Conservation (phyloP, 37 sponge, comb jelly and placozoan species). For the Cladorhizidae sp. region DNA sequence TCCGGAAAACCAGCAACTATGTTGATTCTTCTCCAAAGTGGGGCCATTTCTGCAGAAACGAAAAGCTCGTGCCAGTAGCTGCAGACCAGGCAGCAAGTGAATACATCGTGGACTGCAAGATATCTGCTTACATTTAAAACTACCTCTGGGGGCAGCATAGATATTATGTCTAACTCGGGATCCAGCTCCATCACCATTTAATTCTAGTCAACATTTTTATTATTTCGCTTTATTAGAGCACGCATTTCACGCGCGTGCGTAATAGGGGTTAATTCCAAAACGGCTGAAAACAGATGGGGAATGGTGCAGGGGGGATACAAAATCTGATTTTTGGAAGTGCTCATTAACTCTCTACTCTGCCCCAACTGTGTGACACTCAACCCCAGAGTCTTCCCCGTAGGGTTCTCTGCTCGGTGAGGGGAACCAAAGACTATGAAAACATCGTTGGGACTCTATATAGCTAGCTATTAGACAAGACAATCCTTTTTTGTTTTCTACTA, state of each 20-base stretch:
- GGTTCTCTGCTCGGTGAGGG: background rate
- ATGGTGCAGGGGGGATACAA: too few relatives aligned
- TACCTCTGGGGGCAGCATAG: constrained; percentile 29
- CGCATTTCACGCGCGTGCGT: background rate
- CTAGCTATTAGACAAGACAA: background rate
- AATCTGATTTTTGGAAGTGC: too few relatives aligned
- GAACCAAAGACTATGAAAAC: too few relatives aligned
- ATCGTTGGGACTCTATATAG: background rate
- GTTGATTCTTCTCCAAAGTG: constrained; percentile 39
- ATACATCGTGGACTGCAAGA: constrained; percentile 23
- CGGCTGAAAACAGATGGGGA: too few relatives aligned
- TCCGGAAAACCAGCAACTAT: constrained; percentile 25
- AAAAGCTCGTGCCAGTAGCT: constrained; percentile 28
- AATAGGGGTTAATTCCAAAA: background rate
- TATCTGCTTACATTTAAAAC: constrained; percentile 22
- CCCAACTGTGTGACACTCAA: too few relatives aligned
- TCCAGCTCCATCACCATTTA: constrained; percentile 17
- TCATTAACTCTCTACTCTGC: too few relatives aligned
- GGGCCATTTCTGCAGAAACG: constrained; percentile 3
- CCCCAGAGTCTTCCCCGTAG: too few relatives aligned
- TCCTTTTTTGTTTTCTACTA: background rate
- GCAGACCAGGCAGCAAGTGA: constrained; percentile 24
- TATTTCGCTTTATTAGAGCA: constrained; percentile 3
- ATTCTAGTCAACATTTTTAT: background rate
- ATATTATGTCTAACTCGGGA: constrained; percentile 2